phyloP scores from a whole-genome alignment of 2,113 vertebrate species.

The Corythornis vintsioides region DNA sequence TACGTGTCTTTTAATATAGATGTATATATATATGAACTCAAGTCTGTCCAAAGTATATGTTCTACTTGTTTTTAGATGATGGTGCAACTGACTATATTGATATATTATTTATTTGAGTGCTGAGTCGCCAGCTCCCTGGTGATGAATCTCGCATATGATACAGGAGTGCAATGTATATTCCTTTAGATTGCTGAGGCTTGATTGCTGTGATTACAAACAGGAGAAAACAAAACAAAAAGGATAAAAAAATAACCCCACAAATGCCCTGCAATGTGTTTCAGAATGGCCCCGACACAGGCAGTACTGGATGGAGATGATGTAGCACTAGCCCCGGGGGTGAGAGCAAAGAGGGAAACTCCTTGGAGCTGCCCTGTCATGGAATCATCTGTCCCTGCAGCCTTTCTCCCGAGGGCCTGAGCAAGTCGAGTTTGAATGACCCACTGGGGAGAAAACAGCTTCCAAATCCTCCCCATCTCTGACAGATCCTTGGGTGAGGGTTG shows the following conservation, averaged over 20 bases:
- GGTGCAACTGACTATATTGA: constrained; percentile 81
- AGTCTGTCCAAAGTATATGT: constrained; percentile 74
- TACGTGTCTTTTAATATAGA: constrained; percentile 67
- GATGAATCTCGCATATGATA: constrained; percentile 77
- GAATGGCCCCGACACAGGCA: constrained; percentile 47
- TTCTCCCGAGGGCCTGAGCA: constrained; percentile 60
- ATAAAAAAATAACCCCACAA: background rate
- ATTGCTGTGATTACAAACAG: constrained; percentile 75
- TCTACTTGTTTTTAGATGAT: constrained; percentile 79
- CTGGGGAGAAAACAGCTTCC: constrained; percentile 56
- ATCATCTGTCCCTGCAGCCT: constrained; percentile 23
- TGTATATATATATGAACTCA: constrained; percentile 71
- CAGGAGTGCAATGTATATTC: constrained; percentile 83
- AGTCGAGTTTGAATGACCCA: constrained; percentile 70
- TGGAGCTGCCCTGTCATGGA: too few relatives aligned
- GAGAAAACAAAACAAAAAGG: background rate
- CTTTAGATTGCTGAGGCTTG: constrained; percentile 81
- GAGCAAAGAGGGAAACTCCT: too few relatives aligned
- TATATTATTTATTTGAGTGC: constrained; percentile 86
- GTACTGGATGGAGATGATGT: constrained; percentile 30
- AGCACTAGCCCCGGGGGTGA: constrained; percentile 41
- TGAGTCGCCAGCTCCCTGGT: constrained; percentile 76
- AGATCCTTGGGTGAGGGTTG: constrained; percentile 6
- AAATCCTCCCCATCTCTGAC: constrained; percentile 11
- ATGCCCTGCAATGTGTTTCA: constrained; percentile 77